Percentiles rank a stretch among this genome's conserved stretches.
Evolutionary conservation across 2,888 invertebrate genomes (phyloP).

Genomic region (Eledona agricola): DNA sequence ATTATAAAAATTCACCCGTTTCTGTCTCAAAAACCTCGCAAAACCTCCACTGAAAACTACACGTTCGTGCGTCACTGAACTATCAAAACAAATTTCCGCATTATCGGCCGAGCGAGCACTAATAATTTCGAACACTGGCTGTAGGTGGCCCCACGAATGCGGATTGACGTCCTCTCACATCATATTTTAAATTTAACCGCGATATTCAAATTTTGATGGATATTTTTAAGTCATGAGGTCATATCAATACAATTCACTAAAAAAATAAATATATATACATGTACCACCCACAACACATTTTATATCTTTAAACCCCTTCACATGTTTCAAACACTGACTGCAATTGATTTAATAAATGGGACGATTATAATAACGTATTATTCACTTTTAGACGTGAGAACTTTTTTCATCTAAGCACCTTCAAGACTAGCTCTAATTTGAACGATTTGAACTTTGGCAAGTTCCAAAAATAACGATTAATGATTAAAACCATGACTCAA

Average conservation of each 20-base stretch:
- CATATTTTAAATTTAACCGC: conserved; percentile 18
- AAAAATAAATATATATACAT: no score
- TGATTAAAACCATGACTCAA: conserved; percentile 1
- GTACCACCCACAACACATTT: no score
- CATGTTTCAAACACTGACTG: no score
- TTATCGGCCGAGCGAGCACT: conserved; percentile 7
- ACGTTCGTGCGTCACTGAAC: conserved; percentile 26
- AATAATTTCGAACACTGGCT: background rate
- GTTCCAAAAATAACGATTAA: conserved; percentile 15
- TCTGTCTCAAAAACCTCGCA: conserved; percentile 5
- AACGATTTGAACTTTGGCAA: background rate
- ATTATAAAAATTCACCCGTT: background rate
- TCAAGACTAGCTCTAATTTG: background rate
- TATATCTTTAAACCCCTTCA: no score
- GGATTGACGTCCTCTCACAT: conserved; percentile 20
- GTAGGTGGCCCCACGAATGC: conserved; percentile 11
- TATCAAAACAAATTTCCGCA: conserved; percentile 10
- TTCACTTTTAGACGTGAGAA: no score
- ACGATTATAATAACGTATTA: no score
- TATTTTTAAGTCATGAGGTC: conserved; percentile 5
- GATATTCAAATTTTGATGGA: background rate
- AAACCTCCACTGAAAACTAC: conserved; percentile 9
- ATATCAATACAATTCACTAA: background rate
- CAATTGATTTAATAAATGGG: no score
- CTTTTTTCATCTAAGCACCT: no score